Evolutionary conservation across 2,888 invertebrate genomes (phyloP).

Genomic region (Troides aeacus): DNA sequence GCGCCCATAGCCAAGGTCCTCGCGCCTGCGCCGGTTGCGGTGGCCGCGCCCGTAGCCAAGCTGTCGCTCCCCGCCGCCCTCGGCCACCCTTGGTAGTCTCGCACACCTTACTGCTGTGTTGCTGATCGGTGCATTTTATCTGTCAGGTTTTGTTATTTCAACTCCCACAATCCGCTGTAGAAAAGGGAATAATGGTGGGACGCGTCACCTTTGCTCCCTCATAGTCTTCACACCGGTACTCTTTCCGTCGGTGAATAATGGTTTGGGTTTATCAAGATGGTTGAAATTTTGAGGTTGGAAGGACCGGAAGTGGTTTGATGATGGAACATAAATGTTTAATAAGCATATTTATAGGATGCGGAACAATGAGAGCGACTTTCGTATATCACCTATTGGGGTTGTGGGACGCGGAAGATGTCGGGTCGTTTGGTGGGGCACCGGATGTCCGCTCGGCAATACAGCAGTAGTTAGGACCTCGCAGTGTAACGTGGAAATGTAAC

Average conservation of each 20-base stretch:
- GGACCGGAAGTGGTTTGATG: slow-evolving; percentile 2
- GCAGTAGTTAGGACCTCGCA: slow-evolving; percentile 51
- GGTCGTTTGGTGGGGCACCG: slow-evolving; percentile 31
- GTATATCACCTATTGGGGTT: slow-evolving; percentile 3
- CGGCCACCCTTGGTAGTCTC: slow-evolving; percentile 66
- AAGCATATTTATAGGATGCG: slow-evolving; percentile 1
- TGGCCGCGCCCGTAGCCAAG: slow-evolving; percentile 59
- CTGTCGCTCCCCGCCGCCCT: slow-evolving; percentile 47
- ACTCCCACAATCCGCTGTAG: slow-evolving; percentile 5
- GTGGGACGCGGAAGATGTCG: slow-evolving; percentile 25
- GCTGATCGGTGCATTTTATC: slow-evolving; percentile 39
- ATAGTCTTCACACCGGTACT: background rate
- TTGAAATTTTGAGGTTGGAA: background rate
- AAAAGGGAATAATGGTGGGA: slow-evolving; percentile 25
- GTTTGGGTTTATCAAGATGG: slow-evolving; percentile 1
- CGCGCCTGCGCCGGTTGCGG: slow-evolving; percentile 61
- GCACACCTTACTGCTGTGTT: slow-evolving; percentile 37
- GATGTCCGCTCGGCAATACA: slow-evolving; percentile 48
- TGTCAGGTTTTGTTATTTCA: slow-evolving; percentile 13
- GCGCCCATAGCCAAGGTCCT: slow-evolving; percentile 49
- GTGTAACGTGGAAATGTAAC: slow-evolving; percentile 36
- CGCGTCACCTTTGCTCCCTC: slow-evolving; percentile 25
- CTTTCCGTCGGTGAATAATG: slow-evolving; percentile 8
- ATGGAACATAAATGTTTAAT: slow-evolving; percentile 3
- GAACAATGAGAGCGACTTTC: background rate